phyloP scores from a whole-genome alignment of 1,140 invertebrate genomes.

The Piezodorus guildinii region DNA sequence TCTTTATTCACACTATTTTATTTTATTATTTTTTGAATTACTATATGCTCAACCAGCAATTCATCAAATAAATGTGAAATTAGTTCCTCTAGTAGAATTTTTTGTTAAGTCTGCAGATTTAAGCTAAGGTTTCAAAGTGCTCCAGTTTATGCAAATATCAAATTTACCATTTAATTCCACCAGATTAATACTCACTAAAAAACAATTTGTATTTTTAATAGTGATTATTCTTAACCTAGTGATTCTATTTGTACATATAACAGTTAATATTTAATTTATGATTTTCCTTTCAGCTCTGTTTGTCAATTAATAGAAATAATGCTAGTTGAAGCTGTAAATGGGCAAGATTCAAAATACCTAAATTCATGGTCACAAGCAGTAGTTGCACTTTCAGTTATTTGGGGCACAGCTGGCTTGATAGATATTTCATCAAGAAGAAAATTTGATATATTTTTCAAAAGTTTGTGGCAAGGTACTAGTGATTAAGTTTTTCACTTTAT shows the following conservation, averaged over 20 bases:
- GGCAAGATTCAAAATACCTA: slow-evolving; percentile 1
- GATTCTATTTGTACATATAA: neutral
- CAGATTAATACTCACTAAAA: neutral
- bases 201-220: neutral
- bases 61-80: no score
- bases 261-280: neutral
- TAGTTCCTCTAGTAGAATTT: no score
- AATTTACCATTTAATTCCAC: no score
- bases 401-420: slow-evolving; percentile 71
- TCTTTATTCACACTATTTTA: no score
- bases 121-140: no score
- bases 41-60: no score
- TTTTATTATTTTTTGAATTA: no score
- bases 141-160: no score
- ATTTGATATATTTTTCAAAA: slow-evolving; percentile 57
- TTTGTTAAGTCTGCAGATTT: no score
- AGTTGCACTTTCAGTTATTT: slow-evolving; percentile 62
- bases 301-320: slow-evolving; percentile 4
- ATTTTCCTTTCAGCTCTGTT: neutral
- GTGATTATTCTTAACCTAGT: neutral
- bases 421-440: slow-evolving; percentile 54
- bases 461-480: slow-evolving; percentile 31
- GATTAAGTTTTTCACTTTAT: no score
- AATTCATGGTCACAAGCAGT: slow-evolving; percentile 59
- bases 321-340: neutral